These are phyloP conservation scores for Micromesistius poutassou DNA, from an alignment of 2,797 vertebrate genomes.

Conservation along the genomic window DNA sequence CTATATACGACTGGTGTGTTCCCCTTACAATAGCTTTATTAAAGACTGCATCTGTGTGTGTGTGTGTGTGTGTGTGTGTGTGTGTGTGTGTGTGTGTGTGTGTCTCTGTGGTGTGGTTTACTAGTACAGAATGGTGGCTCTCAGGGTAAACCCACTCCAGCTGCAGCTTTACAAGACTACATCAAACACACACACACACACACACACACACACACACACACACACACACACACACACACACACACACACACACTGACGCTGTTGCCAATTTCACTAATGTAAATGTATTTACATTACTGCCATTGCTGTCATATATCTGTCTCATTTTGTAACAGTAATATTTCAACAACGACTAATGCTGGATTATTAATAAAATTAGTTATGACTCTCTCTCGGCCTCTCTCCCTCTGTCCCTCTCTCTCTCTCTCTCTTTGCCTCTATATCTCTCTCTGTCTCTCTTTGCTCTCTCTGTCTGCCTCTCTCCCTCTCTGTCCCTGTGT, in stretches of 20 bases:
- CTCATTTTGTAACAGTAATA: neutral
- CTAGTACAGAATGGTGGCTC: conserved; percentile 66
- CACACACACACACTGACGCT: neutral
- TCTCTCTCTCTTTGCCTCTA: too few species aligned
- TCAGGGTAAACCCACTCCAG: conserved; percentile 72
- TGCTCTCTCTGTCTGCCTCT: too few species aligned
- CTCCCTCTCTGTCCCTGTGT: too few species aligned
- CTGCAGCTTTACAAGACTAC: conserved; percentile 76
- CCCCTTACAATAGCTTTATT: conserved; percentile 65
- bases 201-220: conserved; percentile 29
- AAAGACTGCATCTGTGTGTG: conserved; percentile 49
- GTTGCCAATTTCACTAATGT: neutral
- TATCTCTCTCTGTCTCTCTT: too few species aligned
- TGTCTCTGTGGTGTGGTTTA: conserved; percentile 63
- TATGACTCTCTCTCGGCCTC: neutral
- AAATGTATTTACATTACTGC: neutral
- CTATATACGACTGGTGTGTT: conserved; percentile 56
- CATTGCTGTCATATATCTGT: neutral
- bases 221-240: neutral
- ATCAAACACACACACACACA: conserved; percentile 69
- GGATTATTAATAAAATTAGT: neutral
- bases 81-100: conserved; percentile 1
- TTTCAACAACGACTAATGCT: neutral
- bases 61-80: conserved; percentile 7
- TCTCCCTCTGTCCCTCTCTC: too few species aligned